Evolutionary conservation across 2,888 invertebrate species (phyloP).

Genomic region (Stenurella melanura): DNA sequence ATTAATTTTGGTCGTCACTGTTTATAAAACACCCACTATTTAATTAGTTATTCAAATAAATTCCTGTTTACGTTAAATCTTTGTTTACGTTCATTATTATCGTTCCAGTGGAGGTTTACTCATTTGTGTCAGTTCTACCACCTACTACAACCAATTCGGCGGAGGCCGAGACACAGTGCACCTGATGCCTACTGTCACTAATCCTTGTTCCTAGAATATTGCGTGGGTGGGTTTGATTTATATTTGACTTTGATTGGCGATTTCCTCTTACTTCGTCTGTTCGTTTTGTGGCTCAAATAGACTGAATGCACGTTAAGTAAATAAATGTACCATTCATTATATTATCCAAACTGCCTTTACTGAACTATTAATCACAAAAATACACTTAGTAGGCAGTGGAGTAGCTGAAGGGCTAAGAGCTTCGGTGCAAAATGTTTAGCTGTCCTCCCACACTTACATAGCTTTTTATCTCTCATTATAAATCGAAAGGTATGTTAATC

Average conservation of each 20-base stretch:
- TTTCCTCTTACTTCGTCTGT: neutral
- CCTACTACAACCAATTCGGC: neutral
- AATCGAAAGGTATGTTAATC: too few relatives aligned
- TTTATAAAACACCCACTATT: too few relatives aligned
- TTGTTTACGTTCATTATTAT: constrained; percentile 18
- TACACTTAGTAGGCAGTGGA: too few relatives aligned
- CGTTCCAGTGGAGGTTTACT: neutral
- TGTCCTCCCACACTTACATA: too few relatives aligned
- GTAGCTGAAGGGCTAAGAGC: too few relatives aligned
- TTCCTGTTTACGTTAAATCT: neutral
- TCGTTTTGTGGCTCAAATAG: neutral
- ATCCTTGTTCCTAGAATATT: neutral
- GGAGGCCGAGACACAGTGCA: neutral
- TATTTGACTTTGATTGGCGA: constrained; percentile 1
- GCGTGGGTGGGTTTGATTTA: constrained; percentile 7
- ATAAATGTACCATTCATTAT: neutral
- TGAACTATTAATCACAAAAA: too few relatives aligned
- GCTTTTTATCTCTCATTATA: too few relatives aligned
- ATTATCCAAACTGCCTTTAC: too few relatives aligned
- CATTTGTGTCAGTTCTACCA: constrained; percentile 9
- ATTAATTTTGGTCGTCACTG: too few relatives aligned
- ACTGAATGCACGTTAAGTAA: neutral
- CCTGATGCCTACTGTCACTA: constrained; percentile 11
- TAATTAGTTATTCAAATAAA: neutral
- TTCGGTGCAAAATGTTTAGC: too few relatives aligned